Evolutionary conservation across 2,888 invertebrate species (phyloP).

Genomic region (Pristionchus entomophagus): DNA sequence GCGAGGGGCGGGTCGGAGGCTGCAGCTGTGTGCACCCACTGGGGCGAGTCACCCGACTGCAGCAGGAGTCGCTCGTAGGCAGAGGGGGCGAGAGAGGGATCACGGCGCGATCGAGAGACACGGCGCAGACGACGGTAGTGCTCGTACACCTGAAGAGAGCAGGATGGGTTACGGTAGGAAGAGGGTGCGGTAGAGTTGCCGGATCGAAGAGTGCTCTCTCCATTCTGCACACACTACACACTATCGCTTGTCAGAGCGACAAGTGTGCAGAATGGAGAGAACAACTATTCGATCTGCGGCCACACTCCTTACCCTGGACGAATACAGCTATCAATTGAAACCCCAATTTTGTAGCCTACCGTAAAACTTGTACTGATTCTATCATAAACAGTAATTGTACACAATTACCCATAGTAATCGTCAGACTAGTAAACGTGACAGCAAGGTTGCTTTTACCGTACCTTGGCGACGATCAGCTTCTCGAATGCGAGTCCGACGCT

Average conservation of each 20-base stretch:
- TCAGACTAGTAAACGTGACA: not conserved
- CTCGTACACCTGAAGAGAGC: not conserved
- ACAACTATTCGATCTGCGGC: too few relatives aligned
- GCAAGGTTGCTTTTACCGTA: not conserved
- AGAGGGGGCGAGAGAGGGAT: constrained; percentile 37
- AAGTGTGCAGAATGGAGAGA: too few relatives aligned
- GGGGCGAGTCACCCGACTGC: constrained; percentile 6
- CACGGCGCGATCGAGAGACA: constrained; percentile 29
- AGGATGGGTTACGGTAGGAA: not conserved
- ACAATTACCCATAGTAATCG: too few relatives aligned
- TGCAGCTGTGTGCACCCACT: constrained; percentile 3
- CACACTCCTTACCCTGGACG: too few relatives aligned
- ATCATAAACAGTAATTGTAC: too few relatives aligned
- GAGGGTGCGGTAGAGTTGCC: too few relatives aligned
- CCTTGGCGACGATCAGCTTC: constrained; percentile 40
- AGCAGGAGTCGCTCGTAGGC: constrained; percentile 29
- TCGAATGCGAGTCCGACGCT: constrained; percentile 48
- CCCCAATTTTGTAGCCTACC: too few relatives aligned
- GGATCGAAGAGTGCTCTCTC: too few relatives aligned
- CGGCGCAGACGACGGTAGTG: constrained; percentile 29
- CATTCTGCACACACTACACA: too few relatives aligned
- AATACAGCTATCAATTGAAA: too few relatives aligned
- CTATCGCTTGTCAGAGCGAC: too few relatives aligned
- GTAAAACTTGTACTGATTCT: too few relatives aligned
- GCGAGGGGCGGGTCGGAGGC: not conserved